Conservation (phyloP, 2,113 vertebrate genomes). For the Dermatemys mawii region DNA sequence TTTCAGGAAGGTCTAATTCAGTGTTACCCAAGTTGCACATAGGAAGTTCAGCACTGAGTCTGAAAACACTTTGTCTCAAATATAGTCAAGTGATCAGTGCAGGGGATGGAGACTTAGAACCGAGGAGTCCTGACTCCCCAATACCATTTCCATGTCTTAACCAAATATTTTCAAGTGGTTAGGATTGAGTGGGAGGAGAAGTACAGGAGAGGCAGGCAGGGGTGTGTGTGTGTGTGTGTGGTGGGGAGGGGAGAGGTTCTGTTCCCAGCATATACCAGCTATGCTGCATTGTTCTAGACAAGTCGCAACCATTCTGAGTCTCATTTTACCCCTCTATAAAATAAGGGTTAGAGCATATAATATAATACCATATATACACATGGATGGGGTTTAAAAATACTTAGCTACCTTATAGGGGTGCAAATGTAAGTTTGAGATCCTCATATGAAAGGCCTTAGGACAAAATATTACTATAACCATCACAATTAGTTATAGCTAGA, state of each 20-base stretch:
- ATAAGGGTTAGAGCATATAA: background rate
- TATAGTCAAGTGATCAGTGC: background rate
- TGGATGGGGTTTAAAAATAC: background rate
- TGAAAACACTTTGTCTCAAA: background rate
- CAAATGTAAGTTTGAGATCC: background rate
- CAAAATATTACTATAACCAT: background rate
- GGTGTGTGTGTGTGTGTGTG: rapidly evolving
- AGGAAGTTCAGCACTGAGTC: background rate
- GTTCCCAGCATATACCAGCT: rapidly evolving
- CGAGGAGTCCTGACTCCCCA: background rate
- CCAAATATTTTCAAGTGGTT: background rate
- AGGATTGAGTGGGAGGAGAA: background rate
- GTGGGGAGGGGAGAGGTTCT: background rate
- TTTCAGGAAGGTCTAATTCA: background rate
- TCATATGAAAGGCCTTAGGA: background rate
- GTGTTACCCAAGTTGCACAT: background rate
- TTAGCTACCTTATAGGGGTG: background rate
- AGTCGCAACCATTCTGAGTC: background rate
- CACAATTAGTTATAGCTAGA: background rate
- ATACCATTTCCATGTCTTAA: background rate
- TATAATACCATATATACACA: background rate
- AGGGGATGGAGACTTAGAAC: background rate
- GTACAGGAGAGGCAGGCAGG: too few relatives aligned
- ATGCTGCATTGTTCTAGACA: background rate
- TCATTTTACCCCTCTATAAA: background rate